Evolutionary conservation across 2,113 vertebrate species (phyloP), one percentile per base, ranked within the genome.

Genomic region (Caloenas nicobarica): DNA sequence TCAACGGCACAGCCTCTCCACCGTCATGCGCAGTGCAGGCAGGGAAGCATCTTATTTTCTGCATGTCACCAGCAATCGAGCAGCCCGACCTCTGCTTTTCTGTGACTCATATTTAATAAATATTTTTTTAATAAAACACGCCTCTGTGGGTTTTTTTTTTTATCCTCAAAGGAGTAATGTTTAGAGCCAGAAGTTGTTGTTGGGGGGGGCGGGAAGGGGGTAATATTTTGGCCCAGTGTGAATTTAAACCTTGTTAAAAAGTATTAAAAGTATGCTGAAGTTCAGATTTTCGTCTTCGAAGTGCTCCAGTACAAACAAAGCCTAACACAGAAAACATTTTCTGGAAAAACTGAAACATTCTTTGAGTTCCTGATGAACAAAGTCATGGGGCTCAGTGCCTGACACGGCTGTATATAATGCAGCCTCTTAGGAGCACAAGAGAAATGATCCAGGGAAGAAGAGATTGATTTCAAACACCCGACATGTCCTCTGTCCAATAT

Each of bases 221-320:
- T 46, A 28, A 44, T 65, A 60, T 58, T 68, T 90, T 94, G 95
- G 94, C 91, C 95, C 66, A 71, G 68, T 79, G 92, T 93, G 94
- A 96, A 96, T 94, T 96, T 96, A 95, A 95, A 97, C 95, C 83
- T 95, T 96, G 92, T 96, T 96, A 96, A 97, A 97, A 93, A 15
- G 29, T 90, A 93, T 81, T 94, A 86, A 12, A 96, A 96, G 93
- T 93, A 89, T 83, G 94, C 69, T 83, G 95, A 91, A 96, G 93
- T 95, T 97, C 89, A 90, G 66, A 91, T 89, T 96, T 96, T 89
- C 57, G 24, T 89, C 93, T 97, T 97, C 91, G 96, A 96, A 97
- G 74, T 64, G 74, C 82, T 97, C 87, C 81, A 93, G 56, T 76
- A 88, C 93, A 97, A 98, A 97, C 92, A 98, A 96, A 94, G 87